A percentile compares a stretch with the other conserved stretches of the same genome.
Conservation (phyloP, 1,140 invertebrate species). For the Drosophila subpulchrella region DNA sequence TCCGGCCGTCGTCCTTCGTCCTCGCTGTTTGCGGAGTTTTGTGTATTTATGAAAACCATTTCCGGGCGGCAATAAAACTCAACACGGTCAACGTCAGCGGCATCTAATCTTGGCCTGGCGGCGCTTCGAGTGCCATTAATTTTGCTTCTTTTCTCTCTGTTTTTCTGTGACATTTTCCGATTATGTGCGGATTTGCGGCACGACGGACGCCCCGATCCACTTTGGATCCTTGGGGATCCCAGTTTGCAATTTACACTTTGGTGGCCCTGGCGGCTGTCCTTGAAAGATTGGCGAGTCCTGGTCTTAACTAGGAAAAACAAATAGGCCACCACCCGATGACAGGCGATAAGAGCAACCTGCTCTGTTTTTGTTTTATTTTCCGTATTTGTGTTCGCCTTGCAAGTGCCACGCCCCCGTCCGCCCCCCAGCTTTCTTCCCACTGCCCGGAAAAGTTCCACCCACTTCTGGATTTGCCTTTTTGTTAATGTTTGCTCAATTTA, state of each 20-base stretch:
- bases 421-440: background rate
- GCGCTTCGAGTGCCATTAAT: constrained; percentile 75
- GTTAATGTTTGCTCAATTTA: constrained; percentile 83
- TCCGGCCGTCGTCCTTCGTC: background rate
- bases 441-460: constrained; percentile 17
- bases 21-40: constrained; percentile 37
- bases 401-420: constrained; percentile 10
- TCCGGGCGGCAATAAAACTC: constrained; percentile 76
- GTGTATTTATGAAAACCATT: constrained; percentile 81
- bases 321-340: constrained; percentile 65
- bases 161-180: constrained; percentile 77
- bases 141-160: constrained; percentile 56
- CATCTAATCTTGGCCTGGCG: constrained; percentile 73
- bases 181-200: constrained; percentile 75
- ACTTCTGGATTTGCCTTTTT: constrained; percentile 53
- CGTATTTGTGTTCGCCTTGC: constrained; percentile 15
- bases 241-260: constrained; percentile 78
- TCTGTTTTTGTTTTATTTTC: constrained; percentile 15
- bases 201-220: constrained; percentile 17
- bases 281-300: constrained; percentile 68
- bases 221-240: constrained; percentile 8
- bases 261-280: constrained; percentile 56
- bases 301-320: constrained; percentile 67
- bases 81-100: constrained; percentile 70
- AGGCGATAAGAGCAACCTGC: constrained; percentile 64